Evolutionary conservation across 2,113 vertebrate genomes (phyloP), one percentile per base, ranked within the genome.

Genomic region (Callipepla squamata): DNA sequence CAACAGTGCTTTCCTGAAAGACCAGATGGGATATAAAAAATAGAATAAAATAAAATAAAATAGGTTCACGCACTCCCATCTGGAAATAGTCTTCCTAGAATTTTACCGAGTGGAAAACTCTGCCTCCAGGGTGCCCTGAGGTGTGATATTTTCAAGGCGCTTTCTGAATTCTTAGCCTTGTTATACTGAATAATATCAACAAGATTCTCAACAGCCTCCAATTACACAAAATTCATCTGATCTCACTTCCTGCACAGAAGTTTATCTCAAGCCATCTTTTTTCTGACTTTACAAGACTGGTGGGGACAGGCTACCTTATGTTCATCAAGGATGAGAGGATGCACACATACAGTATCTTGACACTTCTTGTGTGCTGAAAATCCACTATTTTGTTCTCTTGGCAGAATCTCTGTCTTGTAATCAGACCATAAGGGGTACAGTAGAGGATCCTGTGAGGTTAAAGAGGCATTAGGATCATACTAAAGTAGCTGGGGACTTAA

Each of bases 61-160:
- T 3, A 40, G 0, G 4, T 78, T 86, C 16, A 13, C 8, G 85
- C 11, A 32, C 50, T 90, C 87, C 51, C 47, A 70, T 77, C 32
- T 83, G 34, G 75, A 92, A 89, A 76, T 36, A 79, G 19, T 18
- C 48, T 79, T 84, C 44, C 18, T 34, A 77, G 50, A 13, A 58
- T 50, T 53, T 48, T 47, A 50, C 23, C 21, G 47, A 58, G 23
- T 28, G 34, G 76, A 78, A 92, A 88, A 32, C 12, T 81, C 62
- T 95, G 91, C 62, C 40, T 87, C n/a, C 69, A 90, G 83, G 61
- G 32, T 83, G 61, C 47, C 75, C 59, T 59, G 65, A 90, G 66
- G 23, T 45, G 44, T 42, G 44, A 19, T 62, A 65, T 57, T 91
- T 92, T 76, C 81, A 80, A 85, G 70, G 58, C 55, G 17, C 40